Evolutionary conservation across 1,140 invertebrate genomes (phyloP), one percentile per base, ranked within the genome.

Genomic region (Tigriopus japonicus): DNA sequence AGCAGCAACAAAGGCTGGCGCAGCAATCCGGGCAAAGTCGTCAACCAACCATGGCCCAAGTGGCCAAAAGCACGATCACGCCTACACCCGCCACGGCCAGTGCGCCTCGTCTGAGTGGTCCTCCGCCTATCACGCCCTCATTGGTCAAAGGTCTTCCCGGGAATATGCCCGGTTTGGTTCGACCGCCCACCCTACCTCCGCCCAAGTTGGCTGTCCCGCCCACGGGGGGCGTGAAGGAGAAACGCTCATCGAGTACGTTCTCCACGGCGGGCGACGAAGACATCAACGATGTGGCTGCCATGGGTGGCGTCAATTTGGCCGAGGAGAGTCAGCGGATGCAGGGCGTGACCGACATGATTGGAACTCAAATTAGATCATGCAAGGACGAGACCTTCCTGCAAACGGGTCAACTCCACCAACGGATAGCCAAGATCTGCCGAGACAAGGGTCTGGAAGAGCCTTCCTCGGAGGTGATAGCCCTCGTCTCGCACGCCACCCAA

Each of bases 201-300:
- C 61, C 56, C 17, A 53, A 59, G 9, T 35, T 35, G 28, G 28
- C 28, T 54, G 40, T 52, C 14, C 43, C 52, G 19, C 24, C 40
- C 14, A 15, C 60, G 24, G 54, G 59, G 35, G 43, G 21, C 14
- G 55, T 62, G 35, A 63, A 52, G 35, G 61, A 63, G n/a, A 56
- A 54, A 17, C 40, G 51, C n/a, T 52, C 49, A 6, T n/a, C 14
- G 12, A 61, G 53, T 40, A 55, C 43, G 23, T 61, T 54, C 49
- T 61, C 59, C 12, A 52, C 40, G 45, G 51, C 59, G 1, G 59
- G 59, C 1, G 88, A 93, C 71, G 89, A 94, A 73, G 89, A 93
- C 71, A 95, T 98, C 65, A 98, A 97, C 69, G 93, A 98, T 77
- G 93, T 98, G 0, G 92, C 93, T 21, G 92, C 92, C 6, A 98